Conservation (phyloP, 64 coral and sea anemone species). For the Stylophora pistillata region DNA sequence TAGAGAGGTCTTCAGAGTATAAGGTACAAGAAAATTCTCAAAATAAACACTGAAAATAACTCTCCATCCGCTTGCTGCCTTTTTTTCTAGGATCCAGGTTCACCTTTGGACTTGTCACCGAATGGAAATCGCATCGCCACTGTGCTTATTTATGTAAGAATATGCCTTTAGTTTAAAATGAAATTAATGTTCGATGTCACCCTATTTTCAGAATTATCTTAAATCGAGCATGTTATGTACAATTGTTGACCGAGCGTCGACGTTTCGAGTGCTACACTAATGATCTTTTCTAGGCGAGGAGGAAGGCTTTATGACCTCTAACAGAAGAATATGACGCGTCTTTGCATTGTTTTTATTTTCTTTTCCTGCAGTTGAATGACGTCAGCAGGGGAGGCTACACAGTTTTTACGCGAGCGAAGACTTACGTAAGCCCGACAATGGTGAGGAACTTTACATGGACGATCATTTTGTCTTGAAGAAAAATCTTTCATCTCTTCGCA, state of each 20-base stretch:
- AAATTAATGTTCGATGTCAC: background rate
- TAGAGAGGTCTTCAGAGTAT: too few relatives aligned
- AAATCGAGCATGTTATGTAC: too few relatives aligned
- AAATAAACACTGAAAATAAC: too few relatives aligned
- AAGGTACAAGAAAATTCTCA: too few relatives aligned
- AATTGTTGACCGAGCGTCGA: too few relatives aligned
- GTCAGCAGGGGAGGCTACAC: constrained; percentile 77
- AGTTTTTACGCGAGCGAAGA: constrained; percentile 68
- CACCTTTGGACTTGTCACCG: constrained; percentile 51
- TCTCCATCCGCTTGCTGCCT: background rate
- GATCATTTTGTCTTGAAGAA: background rate
- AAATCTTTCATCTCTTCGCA: background rate
- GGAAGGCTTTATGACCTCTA: too few relatives aligned
- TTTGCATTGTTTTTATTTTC: background rate
- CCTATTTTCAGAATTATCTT: background rate
- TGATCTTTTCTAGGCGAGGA: too few relatives aligned
- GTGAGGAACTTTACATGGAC: constrained; percentile 7
- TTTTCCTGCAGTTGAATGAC: constrained; percentile 70
- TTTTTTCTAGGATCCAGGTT: constrained; percentile 49
- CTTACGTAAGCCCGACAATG: constrained; percentile 64
- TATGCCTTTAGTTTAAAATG: background rate
- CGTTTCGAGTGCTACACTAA: too few relatives aligned
- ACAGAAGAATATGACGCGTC: too few relatives aligned
- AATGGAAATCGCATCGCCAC: constrained; percentile 93
- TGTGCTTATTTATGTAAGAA: constrained; percentile 92